These are phyloP conservation scores for Cyphomyrmex costatus DNA, from an alignment of 1,140 invertebrate species.

Conservation along the genomic window DNA sequence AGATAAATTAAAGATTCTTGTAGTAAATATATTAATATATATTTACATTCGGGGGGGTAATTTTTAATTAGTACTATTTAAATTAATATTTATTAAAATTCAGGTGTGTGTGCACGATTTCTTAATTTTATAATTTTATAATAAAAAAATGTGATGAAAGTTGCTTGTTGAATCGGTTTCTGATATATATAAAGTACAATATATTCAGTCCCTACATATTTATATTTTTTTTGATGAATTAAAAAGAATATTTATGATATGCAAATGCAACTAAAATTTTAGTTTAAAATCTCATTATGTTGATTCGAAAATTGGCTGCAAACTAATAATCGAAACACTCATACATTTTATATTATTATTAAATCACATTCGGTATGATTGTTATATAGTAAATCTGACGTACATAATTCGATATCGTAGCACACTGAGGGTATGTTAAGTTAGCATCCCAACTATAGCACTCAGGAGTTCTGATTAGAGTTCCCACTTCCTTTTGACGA, in stretches of 20 bases:
- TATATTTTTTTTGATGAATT: not conserved
- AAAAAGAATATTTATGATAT: not conserved
- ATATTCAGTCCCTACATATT: not conserved
- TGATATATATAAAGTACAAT: not conserved
- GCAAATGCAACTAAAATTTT: not conserved
- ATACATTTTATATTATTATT: conserved; percentile 11
- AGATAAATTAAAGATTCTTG: too few species aligned
- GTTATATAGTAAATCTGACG: not conserved
- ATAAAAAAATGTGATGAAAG: not conserved
- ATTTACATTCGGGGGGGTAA: too few species aligned
- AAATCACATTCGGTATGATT: not conserved
- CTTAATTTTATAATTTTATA: not conserved
- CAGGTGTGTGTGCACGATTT: not conserved
- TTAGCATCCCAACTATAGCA: too few species aligned
- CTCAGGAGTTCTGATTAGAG: too few species aligned
- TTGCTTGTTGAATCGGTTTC: not conserved
- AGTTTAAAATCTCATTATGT: not conserved
- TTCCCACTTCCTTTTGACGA: too few species aligned
- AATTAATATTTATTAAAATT: too few species aligned
- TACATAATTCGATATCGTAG: not conserved
- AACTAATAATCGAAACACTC: not conserved
- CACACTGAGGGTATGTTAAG: too few species aligned
- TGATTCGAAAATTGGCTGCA: not conserved
- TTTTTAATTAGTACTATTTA: too few species aligned
- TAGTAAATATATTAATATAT: too few species aligned